These are phyloP conservation scores for Axea sp. DNA, from an alignment of 2,888 invertebrate species.

Conservation along the genomic window DNA sequence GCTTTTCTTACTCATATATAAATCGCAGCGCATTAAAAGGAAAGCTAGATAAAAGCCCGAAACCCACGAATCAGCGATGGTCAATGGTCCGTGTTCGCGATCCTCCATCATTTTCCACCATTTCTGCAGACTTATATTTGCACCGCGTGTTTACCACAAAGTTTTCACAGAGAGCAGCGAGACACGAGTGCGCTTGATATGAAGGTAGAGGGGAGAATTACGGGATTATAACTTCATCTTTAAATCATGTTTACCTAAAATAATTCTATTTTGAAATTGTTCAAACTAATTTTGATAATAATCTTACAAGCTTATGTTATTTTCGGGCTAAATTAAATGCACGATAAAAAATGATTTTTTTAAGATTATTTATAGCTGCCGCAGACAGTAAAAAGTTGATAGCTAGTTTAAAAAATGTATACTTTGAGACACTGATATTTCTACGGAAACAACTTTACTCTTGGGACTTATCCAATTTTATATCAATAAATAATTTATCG, in stretches of 20 bases:
- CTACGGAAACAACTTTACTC: background rate
- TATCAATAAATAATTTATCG: background rate
- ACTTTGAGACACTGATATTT: background rate
- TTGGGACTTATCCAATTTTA: background rate
- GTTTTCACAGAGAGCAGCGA: conserved; percentile 16
- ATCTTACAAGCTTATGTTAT: background rate
- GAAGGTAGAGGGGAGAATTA: background rate
- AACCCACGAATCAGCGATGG: conserved; percentile 50
- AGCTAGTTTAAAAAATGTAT: background rate
- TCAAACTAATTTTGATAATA: background rate
- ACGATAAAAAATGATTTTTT: background rate
- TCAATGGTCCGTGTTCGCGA: conserved; percentile 52
- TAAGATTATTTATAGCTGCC: background rate
- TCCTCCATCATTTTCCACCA: conserved; percentile 53
- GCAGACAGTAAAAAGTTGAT: background rate
- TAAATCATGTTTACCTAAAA: conserved; percentile 2
- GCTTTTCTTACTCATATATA: conserved; percentile 41
- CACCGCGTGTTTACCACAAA: conserved; percentile 50
- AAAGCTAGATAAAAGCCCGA: conserved; percentile 47
- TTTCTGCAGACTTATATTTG: conserved; percentile 48
- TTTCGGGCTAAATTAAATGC: background rate
- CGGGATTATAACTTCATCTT: background rate
- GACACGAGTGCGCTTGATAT: background rate
- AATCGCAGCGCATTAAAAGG: conserved; percentile 47
- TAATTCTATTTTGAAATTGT: conserved; percentile 2